These are phyloP conservation scores for Gymnopithys bicolor DNA, from an alignment of 2,797 vertebrate species.

Conservation along the genomic window DNA sequence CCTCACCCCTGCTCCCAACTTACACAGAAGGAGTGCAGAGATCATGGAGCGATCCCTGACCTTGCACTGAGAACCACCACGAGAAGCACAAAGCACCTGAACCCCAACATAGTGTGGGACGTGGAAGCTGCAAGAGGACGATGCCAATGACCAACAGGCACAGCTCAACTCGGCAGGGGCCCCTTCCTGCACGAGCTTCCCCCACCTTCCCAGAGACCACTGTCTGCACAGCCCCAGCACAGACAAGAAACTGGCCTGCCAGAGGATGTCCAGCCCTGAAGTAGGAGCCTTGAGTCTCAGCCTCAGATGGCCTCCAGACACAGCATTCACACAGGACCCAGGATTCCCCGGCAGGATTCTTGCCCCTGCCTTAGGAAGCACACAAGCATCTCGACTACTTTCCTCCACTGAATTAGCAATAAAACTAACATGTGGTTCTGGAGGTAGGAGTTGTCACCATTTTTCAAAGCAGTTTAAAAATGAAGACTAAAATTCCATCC, in stretches of 20 bases:
- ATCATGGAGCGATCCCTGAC: rapidly evolving
- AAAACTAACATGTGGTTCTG: neutral
- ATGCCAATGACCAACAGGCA: neutral
- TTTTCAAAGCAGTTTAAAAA: neutral
- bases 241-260: neutral
- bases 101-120: rapidly evolving
- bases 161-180: rapidly evolving
- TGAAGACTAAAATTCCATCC: neutral
- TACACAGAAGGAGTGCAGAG: rapidly evolving
- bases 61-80: neutral
- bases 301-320: neutral
- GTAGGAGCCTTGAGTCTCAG: rapidly evolving
- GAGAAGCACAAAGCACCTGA: neutral
- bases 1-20: neutral
- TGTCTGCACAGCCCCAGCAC: neutral
- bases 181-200: neutral
- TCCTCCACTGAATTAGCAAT: neutral
- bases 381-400: neutral
- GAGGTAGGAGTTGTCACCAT: neutral
- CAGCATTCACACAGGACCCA: rapidly evolving
- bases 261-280: neutral
- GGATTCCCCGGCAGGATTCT: neutral
- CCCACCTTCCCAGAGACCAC: neutral
- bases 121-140: rapidly evolving
- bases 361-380: rapidly evolving